Evolutionary conservation across 1,140 invertebrate genomes (phyloP), one percentile per base, ranked within the genome.

Genomic region (Drosophila carrolli): DNA sequence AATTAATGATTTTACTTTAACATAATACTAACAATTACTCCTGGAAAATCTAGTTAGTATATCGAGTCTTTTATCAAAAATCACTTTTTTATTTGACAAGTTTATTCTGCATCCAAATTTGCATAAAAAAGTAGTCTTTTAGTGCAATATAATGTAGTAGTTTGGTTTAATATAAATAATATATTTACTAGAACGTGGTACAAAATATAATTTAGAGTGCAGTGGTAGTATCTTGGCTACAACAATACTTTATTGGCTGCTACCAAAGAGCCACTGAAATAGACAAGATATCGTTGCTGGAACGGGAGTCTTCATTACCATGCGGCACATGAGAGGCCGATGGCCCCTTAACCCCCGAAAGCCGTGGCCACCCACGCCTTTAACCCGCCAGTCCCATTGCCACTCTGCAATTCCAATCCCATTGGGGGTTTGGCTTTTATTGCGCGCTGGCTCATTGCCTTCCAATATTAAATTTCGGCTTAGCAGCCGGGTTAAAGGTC

Each of bases 381-480:
- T 35, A 44, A 29, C 58, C 53, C 43, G 44, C 19, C 35, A 41
- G 37, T 32, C 14, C 57, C 51, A 50, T 48, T 55, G 43, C 57
- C 63, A 59, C 44, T 76, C 47, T 14, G 71, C 71, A 75, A 53
- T 53, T 23, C 37, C 48, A 54, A 55, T 65, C 6, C 79, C 80
- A 65, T 50, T n/a, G 79, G 79, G 66, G 75, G 70, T 79, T 74
- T 60, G 84, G 83, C 71, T 88, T 89, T 88, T 89, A 88, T 89
- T 88, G 83, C 84, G 80, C 77, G 40, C 61, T 62, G 80, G 76
- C 80, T 89, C 84, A 88, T 88, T 88, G 84, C 84, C 84, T 90
- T 84, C 84, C 84, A 84, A 88, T 88, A 88, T 88, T 88, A 89
- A 88, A 89, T 88, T 88, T 89, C 44, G 76, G 84, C 84, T 80